A percentile compares a stretch with the other conserved stretches of the same genome.
These are phyloP conservation scores for Eupithecia dodoneata DNA, from an alignment of 2,888 invertebrate species.

Conservation along the genomic window DNA sequence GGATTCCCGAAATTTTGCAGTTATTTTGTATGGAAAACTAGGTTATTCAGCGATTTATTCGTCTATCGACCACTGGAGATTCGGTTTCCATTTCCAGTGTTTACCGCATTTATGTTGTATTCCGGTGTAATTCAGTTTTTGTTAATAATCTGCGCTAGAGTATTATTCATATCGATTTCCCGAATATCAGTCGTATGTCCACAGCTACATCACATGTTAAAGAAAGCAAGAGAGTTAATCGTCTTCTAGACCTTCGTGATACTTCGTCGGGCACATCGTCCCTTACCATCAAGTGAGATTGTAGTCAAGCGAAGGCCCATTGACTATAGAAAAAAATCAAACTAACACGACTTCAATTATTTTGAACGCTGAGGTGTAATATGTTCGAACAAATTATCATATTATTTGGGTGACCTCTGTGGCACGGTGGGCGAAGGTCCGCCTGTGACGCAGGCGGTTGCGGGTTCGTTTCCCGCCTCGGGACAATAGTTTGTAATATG, in stretches of 20 bases:
- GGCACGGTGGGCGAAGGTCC: no score
- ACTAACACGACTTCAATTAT: not conserved
- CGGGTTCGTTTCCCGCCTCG: no score
- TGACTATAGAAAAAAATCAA: not conserved
- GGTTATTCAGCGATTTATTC: slow-evolving; percentile 80
- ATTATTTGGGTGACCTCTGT: no score
- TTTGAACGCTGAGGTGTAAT: not conserved
- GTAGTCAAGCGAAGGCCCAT: no score
- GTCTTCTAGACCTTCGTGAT: no score
- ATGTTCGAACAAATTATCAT: no score
- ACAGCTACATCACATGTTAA: not conserved
- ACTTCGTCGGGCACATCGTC: no score
- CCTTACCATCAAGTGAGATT: no score
- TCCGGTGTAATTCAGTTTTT: not conserved
- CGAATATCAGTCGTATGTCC: not conserved
- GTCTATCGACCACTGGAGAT: slow-evolving; percentile 47
- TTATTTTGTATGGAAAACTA: slow-evolving; percentile 83
- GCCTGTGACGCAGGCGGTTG: no score
- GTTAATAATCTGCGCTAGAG: not conserved
- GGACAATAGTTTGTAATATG: no score
- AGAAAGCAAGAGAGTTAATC: not conserved
- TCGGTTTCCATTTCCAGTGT: slow-evolving; percentile 3
- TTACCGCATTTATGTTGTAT: slow-evolving; percentile 2
- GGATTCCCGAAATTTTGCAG: slow-evolving; percentile 82
- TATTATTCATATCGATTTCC: not conserved